Conservation (phyloP, 2,888 invertebrate species). For the Brachyptera putata region DNA sequence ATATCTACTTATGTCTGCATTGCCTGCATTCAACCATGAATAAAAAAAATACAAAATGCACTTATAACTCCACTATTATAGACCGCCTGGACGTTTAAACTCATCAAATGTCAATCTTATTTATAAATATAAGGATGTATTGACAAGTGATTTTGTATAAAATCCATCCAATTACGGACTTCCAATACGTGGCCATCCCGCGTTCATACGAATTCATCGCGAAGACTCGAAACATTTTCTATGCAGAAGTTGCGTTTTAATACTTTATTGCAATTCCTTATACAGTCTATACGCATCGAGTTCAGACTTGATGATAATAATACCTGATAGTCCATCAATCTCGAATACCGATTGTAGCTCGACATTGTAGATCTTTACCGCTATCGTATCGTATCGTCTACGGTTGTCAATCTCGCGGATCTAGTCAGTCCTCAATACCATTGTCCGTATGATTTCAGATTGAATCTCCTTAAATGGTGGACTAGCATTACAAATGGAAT, state of each 20-base stretch:
- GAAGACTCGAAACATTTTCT: too few relatives aligned
- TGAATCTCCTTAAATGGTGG: not conserved
- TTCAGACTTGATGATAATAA: not conserved
- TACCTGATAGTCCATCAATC: constrained; percentile 7
- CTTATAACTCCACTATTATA: not conserved
- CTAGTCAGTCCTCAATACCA: not conserved
- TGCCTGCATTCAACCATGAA: too few relatives aligned
- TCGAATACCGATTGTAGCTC: too few relatives aligned
- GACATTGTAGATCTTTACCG: not conserved
- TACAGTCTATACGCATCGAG: not conserved
- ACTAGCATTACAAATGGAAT: not conserved
- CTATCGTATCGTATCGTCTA: not conserved
- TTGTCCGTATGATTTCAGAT: constrained; percentile 5
- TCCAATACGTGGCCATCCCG: not conserved
- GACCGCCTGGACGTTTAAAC: not conserved
- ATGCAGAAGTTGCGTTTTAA: too few relatives aligned
- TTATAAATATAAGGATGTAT: not conserved
- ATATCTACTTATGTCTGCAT: too few relatives aligned
- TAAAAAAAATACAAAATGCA: too few relatives aligned
- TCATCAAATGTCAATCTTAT: constrained; percentile 2
- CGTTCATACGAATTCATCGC: not conserved
- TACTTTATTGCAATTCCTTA: not conserved
- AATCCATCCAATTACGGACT: constrained; percentile 2
- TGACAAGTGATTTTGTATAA: not conserved
- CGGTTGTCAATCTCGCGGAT: constrained; percentile 3